These are phyloP conservation scores for Anniella stebbinsi DNA, from an alignment of 2,797 vertebrate genomes.

Conservation along the genomic window DNA sequence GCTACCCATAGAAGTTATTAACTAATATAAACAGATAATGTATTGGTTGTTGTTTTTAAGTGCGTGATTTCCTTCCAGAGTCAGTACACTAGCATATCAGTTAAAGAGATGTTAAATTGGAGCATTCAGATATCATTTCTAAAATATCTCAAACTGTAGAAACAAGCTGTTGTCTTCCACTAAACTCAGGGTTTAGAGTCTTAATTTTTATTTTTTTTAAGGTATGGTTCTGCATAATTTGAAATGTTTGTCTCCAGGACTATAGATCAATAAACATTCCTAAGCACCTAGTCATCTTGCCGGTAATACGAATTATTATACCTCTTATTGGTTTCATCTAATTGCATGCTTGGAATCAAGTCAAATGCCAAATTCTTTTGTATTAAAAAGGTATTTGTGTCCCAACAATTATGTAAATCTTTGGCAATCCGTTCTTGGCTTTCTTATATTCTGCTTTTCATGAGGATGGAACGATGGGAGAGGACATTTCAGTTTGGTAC, in stretches of 20 bases:
- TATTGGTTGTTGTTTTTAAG: background rate
- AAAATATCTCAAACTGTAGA: background rate
- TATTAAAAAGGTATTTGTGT: slow-evolving; percentile 47
- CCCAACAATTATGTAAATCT: slow-evolving; percentile 35
- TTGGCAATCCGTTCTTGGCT: slow-evolving; percentile 11
- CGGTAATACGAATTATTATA: slow-evolving; percentile 65
- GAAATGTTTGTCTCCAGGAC: slow-evolving; percentile 40
- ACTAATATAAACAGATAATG: background rate
- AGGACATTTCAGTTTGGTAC: background rate
- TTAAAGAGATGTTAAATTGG: background rate
- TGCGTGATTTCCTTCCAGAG: background rate
- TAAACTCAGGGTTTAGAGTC: slow-evolving; percentile 2
- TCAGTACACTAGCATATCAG: background rate
- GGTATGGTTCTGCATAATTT: slow-evolving; percentile 23
- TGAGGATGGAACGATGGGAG: slow-evolving; percentile 35
- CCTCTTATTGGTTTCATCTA: slow-evolving; percentile 62
- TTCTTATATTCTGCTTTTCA: slow-evolving; percentile 2
- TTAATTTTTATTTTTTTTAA: slow-evolving; percentile 6
- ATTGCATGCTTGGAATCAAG: slow-evolving; percentile 71
- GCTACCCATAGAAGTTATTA: slow-evolving; percentile 17
- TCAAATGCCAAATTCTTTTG: slow-evolving; percentile 65
- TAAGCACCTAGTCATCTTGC: slow-evolving; percentile 65
- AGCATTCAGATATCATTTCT: background rate
- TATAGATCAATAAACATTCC: slow-evolving; percentile 61
- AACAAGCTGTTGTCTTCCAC: background rate